Evolutionary conservation across 2,113 vertebrate genomes (phyloP).

Genomic region (Rhinichthys klamathensis): DNA sequence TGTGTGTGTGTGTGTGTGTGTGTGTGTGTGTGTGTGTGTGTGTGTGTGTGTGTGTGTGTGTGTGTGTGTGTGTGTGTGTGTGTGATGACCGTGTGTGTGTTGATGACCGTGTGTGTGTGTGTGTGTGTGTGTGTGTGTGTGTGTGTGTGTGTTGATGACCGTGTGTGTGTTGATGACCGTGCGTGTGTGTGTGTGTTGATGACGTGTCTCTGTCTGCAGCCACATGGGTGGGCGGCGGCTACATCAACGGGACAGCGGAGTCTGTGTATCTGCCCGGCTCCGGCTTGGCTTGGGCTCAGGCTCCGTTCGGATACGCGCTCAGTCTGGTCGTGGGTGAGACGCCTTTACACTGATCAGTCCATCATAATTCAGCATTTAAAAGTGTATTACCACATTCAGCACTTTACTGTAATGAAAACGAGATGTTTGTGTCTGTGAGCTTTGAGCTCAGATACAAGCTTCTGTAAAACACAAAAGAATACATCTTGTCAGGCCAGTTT

Average conservation of each 20-base stretch:
- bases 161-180: neutral
- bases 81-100: too few relatives aligned
- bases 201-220: conserved; percentile 74
- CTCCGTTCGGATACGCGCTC: conserved; percentile 95
- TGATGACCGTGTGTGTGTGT: neutral
- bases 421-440: too few relatives aligned
- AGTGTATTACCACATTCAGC: neutral
- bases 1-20: too few relatives aligned
- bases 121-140: too few relatives aligned
- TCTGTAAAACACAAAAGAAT: too few relatives aligned
- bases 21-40: too few relatives aligned
- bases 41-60: too few relatives aligned
- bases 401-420: too few relatives aligned
- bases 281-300: conserved; percentile 96
- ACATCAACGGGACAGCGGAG: conserved; percentile 98
- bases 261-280: conserved; percentile 90
- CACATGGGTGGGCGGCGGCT: conserved; percentile 98
- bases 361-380: neutral
- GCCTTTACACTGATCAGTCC: neutral
- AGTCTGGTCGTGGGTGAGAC: conserved; percentile 91
- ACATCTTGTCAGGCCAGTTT: too few relatives aligned
- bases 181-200: neutral
- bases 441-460: too few relatives aligned
- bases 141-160: too few relatives aligned
- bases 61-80: too few relatives aligned